Evolutionary conservation across 2,888 invertebrate species (phyloP).

Genomic region (Cryptosula pallasiana): DNA sequence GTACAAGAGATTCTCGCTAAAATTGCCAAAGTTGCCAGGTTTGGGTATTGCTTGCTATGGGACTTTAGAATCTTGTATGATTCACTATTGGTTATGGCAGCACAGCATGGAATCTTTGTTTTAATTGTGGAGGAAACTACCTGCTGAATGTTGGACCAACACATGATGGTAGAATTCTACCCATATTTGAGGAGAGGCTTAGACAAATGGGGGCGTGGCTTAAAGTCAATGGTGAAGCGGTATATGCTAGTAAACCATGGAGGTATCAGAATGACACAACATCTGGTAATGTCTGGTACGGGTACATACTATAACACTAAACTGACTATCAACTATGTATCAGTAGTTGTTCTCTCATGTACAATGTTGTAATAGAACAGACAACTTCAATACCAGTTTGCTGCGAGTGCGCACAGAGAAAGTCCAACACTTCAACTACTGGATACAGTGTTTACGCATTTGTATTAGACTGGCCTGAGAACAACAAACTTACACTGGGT

Average conservation of each 20-base stretch:
- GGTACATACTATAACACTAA: no score
- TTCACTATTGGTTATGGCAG: no score
- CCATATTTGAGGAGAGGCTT: slow-evolving; percentile 80
- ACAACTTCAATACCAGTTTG: no score
- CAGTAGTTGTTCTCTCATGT: no score
- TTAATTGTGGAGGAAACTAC: slow-evolving; percentile 62
- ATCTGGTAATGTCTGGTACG: slow-evolving; percentile 66
- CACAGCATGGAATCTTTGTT: no score
- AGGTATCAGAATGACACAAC: slow-evolving; percentile 68
- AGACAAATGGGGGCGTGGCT: slow-evolving; percentile 76
- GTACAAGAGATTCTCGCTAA: slow-evolving; percentile 59
- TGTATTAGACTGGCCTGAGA: slow-evolving; percentile 66
- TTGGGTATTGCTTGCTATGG: no score
- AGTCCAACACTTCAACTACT: slow-evolving; percentile 34
- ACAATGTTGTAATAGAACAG: no score
- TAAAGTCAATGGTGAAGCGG: slow-evolving; percentile 76
- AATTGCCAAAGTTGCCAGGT: slow-evolving; percentile 48
- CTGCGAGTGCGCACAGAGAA: background rate
- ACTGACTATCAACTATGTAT: no score
- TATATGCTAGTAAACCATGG: slow-evolving; percentile 76
- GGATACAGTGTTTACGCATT: slow-evolving; percentile 62
- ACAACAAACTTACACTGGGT: slow-evolving; percentile 58
- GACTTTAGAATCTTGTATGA: no score
- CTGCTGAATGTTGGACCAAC: slow-evolving; percentile 84
- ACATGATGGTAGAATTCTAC: slow-evolving; percentile 76